A percentile compares a stretch with the other conserved stretches of the same genome.
Evolutionary conservation across 2,113 vertebrate genomes (phyloP).

Genomic region (Chloebia gouldiae): DNA sequence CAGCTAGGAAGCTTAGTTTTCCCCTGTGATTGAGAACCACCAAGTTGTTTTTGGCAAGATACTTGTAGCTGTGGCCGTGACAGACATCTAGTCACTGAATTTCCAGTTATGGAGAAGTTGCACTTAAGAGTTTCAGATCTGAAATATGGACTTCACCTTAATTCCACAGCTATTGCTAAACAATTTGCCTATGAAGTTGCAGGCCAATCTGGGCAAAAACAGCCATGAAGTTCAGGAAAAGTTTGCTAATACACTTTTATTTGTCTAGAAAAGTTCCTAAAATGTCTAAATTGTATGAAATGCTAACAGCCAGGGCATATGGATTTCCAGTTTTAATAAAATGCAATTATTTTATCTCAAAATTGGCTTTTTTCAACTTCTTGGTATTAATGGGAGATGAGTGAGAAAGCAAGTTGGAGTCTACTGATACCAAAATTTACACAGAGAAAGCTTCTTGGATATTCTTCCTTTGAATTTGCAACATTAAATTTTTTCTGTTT

Average conservation of each 20-base stretch:
- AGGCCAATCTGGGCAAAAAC: neutral
- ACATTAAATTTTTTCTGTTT: neutral
- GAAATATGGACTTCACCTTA: constrained; percentile 9
- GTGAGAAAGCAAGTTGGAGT: neutral
- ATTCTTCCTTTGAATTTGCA: neutral
- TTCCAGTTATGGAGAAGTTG: constrained; percentile 51
- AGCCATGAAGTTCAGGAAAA: neutral
- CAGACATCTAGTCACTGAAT: constrained; percentile 14
- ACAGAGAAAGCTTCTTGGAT: neutral
- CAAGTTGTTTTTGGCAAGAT: constrained; percentile 55
- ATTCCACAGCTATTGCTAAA: neutral
- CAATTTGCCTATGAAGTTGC: neutral
- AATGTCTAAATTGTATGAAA: neutral
- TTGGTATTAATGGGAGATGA: neutral
- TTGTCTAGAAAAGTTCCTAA: neutral
- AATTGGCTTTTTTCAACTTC: neutral
- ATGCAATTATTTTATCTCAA: neutral
- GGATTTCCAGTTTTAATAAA: neutral
- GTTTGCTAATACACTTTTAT: neutral
- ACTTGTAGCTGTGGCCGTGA: constrained; percentile 2
- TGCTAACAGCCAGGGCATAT: neutral
- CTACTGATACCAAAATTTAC: neutral
- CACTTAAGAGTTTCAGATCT: neutral
- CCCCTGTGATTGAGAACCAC: constrained; percentile 5
- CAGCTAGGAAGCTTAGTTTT: constrained; percentile 29